These are phyloP conservation scores for Xylota sylvarum DNA, from an alignment of 2,888 invertebrate genomes.

Conservation along the genomic window DNA sequence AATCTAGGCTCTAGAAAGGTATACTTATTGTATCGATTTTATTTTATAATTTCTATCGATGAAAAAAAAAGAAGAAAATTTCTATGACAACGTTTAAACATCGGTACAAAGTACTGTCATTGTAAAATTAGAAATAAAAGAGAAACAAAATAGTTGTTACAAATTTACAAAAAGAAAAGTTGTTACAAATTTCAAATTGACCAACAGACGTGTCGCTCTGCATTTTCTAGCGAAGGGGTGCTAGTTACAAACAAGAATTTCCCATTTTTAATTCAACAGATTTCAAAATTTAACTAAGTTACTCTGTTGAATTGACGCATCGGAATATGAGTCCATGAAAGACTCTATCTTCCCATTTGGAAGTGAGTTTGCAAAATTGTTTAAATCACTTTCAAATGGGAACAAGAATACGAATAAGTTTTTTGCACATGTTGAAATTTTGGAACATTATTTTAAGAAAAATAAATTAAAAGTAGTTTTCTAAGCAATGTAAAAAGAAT, in stretches of 20 bases:
- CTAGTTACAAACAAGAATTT: constrained; percentile 29
- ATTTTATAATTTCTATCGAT: constrained; percentile 64
- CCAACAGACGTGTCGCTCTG: constrained; percentile 18
- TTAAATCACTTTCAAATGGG: constrained; percentile 34
- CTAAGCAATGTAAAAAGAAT: constrained; percentile 29
- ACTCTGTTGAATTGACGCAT: constrained; percentile 46
- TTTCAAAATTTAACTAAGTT: neutral
- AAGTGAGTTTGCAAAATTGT: neutral
- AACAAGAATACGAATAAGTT: constrained; percentile 3
- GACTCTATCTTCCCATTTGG: constrained; percentile 23
- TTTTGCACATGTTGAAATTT: constrained; percentile 59
- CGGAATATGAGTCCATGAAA: constrained; percentile 3
- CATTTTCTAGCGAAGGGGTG: neutral
- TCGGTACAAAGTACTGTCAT: constrained; percentile 75
- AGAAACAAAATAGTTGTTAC: constrained; percentile 43
- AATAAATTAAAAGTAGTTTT: constrained; percentile 50
- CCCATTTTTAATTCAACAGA: constrained; percentile 53
- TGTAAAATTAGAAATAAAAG: constrained; percentile 53
- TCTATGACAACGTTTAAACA: constrained; percentile 66
- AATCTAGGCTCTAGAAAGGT: constrained; percentile 37
- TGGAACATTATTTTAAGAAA: constrained; percentile 49
- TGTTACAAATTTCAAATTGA: constrained; percentile 63
- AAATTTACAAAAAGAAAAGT: constrained; percentile 48
- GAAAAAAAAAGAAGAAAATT: constrained; percentile 52
- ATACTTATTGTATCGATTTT: constrained; percentile 67